Percentiles rank a stretch among this genome's conserved stretches.
These are phyloP conservation scores for Bombylius discolor DNA, from an alignment of 2,888 invertebrate genomes.

Conservation along the genomic window DNA sequence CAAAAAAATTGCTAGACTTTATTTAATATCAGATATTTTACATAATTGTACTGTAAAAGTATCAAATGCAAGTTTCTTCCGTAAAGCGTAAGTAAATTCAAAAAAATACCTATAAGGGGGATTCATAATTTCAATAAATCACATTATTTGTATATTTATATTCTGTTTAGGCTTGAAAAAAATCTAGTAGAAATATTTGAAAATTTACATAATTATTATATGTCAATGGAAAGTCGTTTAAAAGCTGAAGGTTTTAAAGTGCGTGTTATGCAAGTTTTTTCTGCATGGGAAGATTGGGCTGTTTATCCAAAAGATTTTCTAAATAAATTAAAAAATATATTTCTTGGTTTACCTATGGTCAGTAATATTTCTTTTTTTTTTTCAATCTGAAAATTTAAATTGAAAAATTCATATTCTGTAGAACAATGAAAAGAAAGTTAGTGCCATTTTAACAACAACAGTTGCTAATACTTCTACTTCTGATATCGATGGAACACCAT, in stretches of 20 bases:
- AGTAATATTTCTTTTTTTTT: background rate
- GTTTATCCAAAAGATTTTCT: conserved; percentile 91
- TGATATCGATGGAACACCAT: conserved; percentile 39
- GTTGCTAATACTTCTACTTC: conserved; percentile 13
- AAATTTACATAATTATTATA: conserved; percentile 57
- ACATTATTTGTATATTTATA: no score
- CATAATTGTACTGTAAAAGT: conserved; percentile 96
- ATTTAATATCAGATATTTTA: conserved; percentile 90
- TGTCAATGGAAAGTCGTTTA: conserved; percentile 64
- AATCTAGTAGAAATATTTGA: conserved; percentile 67
- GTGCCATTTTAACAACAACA: no score
- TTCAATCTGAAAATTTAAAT: no score
- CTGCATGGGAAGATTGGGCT: conserved; percentile 97
- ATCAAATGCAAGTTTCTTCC: conserved; percentile 86
- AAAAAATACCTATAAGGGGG: no score
- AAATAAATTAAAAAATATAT: conserved; percentile 73
- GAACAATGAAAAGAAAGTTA: conserved; percentile 19
- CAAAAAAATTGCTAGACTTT: conserved; percentile 85
- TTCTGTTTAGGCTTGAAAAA: conserved; percentile 57
- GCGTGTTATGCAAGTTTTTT: conserved; percentile 74
- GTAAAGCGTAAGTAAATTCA: conserved; percentile 53
- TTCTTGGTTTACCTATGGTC: conserved; percentile 56
- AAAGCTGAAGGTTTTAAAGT: conserved; percentile 95
- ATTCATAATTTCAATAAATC: no score
- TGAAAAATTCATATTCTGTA: conserved; percentile 5